Percentiles rank a stretch among this genome's conserved stretches.
These are phyloP conservation scores for Hystrix brachyura DNA, from an alignment of 2,113 vertebrate species.

Conservation along the genomic window DNA sequence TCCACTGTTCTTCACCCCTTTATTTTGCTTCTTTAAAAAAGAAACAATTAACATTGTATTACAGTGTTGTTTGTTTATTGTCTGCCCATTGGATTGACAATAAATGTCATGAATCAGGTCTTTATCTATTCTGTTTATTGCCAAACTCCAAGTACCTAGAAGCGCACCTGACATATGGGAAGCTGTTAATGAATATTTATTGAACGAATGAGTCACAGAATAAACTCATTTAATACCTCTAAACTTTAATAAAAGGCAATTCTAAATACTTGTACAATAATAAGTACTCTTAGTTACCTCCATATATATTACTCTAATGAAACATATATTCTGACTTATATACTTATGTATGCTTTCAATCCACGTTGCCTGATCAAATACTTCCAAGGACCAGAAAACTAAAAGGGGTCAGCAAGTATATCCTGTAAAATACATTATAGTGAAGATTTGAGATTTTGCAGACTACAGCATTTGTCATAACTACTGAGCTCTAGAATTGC, in stretches of 20 bases:
- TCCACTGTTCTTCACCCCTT: neutral
- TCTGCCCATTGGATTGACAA: neutral
- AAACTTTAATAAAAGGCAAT: constrained; percentile 43
- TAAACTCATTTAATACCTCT: constrained; percentile 14
- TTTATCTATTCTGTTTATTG: neutral
- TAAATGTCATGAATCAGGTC: neutral
- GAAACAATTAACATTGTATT: neutral
- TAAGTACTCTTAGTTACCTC: neutral
- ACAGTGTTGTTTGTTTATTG: neutral
- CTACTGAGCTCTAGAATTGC: neutral
- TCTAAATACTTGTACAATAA: neutral
- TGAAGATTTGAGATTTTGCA: neutral
- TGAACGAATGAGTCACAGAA: neutral
- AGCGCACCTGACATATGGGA: neutral
- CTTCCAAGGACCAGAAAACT: neutral
- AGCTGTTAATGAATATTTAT: neutral
- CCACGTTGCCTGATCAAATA: neutral
- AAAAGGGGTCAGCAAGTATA: neutral
- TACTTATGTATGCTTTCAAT: neutral
- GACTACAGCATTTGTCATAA: neutral
- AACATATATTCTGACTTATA: constrained; percentile 5
- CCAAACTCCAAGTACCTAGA: neutral
- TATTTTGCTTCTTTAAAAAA: neutral
- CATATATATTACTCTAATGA: neutral
- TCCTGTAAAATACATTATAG: neutral